phyloP scores from a whole-genome alignment of 2,797 vertebrate species.

The Cygnus olor region DNA sequence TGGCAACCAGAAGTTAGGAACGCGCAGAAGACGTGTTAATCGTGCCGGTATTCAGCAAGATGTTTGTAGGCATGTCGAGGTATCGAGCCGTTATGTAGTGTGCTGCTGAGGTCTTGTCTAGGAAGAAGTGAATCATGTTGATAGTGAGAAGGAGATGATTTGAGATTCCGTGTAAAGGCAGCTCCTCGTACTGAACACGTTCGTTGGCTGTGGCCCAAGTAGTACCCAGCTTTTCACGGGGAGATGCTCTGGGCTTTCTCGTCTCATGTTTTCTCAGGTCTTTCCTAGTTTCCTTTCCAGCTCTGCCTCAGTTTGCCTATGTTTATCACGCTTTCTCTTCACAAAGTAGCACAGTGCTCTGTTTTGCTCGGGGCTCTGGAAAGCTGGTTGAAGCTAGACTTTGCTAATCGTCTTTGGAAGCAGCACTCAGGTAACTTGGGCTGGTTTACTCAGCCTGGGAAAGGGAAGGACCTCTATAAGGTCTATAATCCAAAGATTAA shows the following conservation, averaged over 20 bases:
- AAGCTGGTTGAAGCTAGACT: neutral
- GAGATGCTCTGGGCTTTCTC: neutral
- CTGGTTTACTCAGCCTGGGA: neutral
- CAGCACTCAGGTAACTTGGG: neutral
- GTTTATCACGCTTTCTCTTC: neutral
- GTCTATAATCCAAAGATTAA: neutral
- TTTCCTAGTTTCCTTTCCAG: neutral
- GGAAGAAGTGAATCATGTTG: neutral
- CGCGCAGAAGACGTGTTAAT: accelerated
- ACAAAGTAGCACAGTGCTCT: neutral
- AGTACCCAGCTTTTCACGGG: neutral
- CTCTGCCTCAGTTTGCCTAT: neutral
- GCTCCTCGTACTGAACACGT: accelerated
- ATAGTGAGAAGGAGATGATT: neutral
- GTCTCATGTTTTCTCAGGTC: neutral
- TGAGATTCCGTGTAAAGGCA: neutral
- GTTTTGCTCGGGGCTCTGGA: neutral
- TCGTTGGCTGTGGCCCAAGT: neutral
- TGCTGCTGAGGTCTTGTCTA: neutral
- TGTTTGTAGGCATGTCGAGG: neutral
- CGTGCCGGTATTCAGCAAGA: neutral
- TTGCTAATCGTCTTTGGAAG: neutral
- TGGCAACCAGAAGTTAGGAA: neutral
- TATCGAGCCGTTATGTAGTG: neutral
- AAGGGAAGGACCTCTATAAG: neutral